Evolutionary conservation across 1,140 invertebrate genomes (phyloP).

Genomic region (Microplitis demolitor): DNA sequence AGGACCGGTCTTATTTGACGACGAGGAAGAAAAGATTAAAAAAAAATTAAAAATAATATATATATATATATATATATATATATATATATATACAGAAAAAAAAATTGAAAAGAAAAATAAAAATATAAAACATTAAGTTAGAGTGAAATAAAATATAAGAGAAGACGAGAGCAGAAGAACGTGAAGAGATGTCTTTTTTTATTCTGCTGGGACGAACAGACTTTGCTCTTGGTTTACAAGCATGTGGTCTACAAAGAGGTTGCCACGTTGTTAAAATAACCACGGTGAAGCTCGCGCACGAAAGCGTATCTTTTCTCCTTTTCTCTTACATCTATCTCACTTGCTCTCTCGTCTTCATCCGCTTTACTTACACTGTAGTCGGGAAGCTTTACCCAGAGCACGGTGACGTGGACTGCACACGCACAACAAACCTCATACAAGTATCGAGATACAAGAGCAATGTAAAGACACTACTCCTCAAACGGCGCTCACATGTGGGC

Average conservation of each 20-base stretch:
- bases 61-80: constrained; percentile 11
- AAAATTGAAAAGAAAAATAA: no score
- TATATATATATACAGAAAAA: background rate
- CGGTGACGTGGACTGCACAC: constrained; percentile 2
- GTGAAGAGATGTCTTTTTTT: constrained; percentile 32
- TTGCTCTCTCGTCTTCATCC: constrained; percentile 6
- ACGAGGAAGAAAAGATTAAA: background rate
- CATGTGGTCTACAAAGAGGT: constrained; percentile 62
- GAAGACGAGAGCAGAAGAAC: constrained; percentile 17
- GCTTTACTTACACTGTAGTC: no score
- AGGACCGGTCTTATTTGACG: constrained; percentile 27
- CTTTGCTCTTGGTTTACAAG: constrained; percentile 62
- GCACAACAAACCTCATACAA: background rate
- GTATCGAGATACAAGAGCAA: no score
- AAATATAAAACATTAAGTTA: background rate
- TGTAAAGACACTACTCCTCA: background rate
- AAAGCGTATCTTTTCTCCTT: constrained; percentile 17
- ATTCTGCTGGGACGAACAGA: constrained; percentile 49
- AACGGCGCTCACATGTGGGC: constrained; percentile 10
- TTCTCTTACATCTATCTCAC: background rate
- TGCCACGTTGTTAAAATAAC: constrained; percentile 64
- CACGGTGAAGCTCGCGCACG: constrained; percentile 45
- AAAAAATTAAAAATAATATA: background rate
- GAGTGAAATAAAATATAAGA: constrained; percentile 1
- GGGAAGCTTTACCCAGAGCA: background rate